Conservation (phyloP, 2,888 invertebrate genomes). For the Tanaodytes sp. region DNA sequence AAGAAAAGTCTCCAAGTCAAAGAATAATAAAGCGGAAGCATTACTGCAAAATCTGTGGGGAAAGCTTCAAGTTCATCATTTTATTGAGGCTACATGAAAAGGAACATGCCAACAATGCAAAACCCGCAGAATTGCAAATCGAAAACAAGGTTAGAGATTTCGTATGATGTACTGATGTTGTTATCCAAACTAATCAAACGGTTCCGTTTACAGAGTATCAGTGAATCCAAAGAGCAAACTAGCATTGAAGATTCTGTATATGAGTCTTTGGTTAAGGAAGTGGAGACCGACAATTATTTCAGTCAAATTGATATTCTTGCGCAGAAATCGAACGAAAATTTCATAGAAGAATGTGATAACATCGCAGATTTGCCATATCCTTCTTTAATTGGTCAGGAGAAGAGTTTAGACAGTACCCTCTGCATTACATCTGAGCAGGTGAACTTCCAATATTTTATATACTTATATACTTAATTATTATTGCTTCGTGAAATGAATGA, state of each 20-base stretch:
- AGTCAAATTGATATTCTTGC: constrained; percentile 41
- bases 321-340: constrained; percentile 27
- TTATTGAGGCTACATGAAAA: constrained; percentile 66
- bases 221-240: constrained; percentile 52
- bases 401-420: constrained; percentile 57
- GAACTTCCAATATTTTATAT: too few relatives aligned
- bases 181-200: too few relatives aligned
- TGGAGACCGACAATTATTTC: constrained; percentile 40
- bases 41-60: constrained; percentile 69
- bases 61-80: constrained; percentile 65
- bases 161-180: too few relatives aligned
- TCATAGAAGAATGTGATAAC: constrained; percentile 31
- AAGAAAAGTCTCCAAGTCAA: constrained; percentile 28
- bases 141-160: constrained; percentile 60
- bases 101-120: constrained; percentile 57
- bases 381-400: constrained; percentile 37
- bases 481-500: too few relatives aligned
- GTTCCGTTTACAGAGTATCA: constrained; percentile 47
- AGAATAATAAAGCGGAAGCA: constrained; percentile 62
- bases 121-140: constrained; percentile 53
- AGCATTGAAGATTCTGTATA: constrained; percentile 40
- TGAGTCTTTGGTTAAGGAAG: constrained; percentile 37
- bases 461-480: too few relatives aligned
- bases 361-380: constrained; percentile 35
- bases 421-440: constrained; percentile 62